Conservation (phyloP, 2,888 invertebrate species). For the Nomada hirtipes region DNA sequence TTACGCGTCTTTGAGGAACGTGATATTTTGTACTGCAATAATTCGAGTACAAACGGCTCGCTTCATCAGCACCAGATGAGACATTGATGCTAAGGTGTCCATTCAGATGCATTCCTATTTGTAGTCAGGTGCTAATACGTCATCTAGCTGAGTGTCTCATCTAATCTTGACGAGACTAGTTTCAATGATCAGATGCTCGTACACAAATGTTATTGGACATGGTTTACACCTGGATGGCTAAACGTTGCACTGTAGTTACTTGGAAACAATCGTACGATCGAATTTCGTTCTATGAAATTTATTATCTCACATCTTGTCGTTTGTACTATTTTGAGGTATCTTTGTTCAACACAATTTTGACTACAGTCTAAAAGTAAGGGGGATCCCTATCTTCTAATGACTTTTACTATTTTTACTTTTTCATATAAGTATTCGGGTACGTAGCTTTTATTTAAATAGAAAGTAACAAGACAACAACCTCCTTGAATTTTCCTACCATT, state of each 20-base stretch:
- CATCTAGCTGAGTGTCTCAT: slow-evolving; percentile 3
- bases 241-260: background rate
- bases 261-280: too few species aligned
- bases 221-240: background rate
- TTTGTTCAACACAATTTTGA: too few species aligned
- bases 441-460: too few species aligned
- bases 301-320: too few species aligned
- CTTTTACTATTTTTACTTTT: too few species aligned
- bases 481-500: too few species aligned
- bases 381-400: too few species aligned
- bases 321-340: too few species aligned
- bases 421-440: too few species aligned
- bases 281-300: too few species aligned
- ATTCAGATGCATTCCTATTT: slow-evolving; percentile 14
- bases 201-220: slow-evolving; percentile 13
- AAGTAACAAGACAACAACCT: too few species aligned
- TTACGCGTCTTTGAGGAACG: background rate
- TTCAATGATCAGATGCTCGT: slow-evolving; percentile 12
- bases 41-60: background rate
- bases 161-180: slow-evolving; percentile 23
- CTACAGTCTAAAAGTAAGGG: too few species aligned
- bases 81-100: slow-evolving; percentile 17
- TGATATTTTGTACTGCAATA: background rate
- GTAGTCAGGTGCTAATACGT: slow-evolving; percentile 14
- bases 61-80: slow-evolving; percentile 3